These are phyloP conservation scores for Orthonychiurus folsomi DNA, from an alignment of 2,888 invertebrate genomes.

Conservation along the genomic window DNA sequence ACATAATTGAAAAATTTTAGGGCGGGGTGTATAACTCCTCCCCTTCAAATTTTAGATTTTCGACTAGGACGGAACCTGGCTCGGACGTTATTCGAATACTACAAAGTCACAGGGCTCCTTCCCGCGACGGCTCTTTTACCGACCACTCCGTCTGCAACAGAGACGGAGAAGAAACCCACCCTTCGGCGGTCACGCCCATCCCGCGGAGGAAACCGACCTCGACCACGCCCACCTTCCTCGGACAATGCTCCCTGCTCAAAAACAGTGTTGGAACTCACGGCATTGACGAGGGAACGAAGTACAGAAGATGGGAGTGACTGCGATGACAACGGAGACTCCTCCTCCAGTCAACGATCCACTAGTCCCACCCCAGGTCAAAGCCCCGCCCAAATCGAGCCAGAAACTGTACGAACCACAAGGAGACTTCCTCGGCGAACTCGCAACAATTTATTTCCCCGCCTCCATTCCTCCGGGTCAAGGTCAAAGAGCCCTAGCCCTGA, in stretches of 20 bases:
- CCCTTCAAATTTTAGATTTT: slow-evolving; percentile 54
- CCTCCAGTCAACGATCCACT: neutral
- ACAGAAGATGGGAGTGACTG: neutral
- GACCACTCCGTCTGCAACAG: slow-evolving; percentile 45
- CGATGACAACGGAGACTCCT: neutral
- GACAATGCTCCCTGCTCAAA: slow-evolving; percentile 12
- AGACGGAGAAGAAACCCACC: slow-evolving; percentile 45
- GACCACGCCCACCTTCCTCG: slow-evolving; percentile 38
- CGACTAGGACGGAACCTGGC: slow-evolving; percentile 68
- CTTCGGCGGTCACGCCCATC: slow-evolving; percentile 43
- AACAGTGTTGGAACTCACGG: neutral
- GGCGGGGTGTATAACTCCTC: too few species aligned
- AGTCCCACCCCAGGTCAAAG: neutral
- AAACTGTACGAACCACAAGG: neutral
- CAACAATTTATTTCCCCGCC: neutral
- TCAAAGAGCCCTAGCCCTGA: neutral
- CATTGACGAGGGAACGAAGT: neutral
- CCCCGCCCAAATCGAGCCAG: neutral
- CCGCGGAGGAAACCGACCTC: too few species aligned
- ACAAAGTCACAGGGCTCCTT: slow-evolving; percentile 62
- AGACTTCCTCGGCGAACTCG: slow-evolving; percentile 9
- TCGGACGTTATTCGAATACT: slow-evolving; percentile 69
- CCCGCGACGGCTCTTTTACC: slow-evolving; percentile 46
- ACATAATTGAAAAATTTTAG: too few species aligned
- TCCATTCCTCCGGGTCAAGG: neutral